Evolutionary conservation across 2,113 vertebrate genomes (phyloP), one percentile per base, ranked within the genome.

Genomic region (Hipposideros armiger): DNA sequence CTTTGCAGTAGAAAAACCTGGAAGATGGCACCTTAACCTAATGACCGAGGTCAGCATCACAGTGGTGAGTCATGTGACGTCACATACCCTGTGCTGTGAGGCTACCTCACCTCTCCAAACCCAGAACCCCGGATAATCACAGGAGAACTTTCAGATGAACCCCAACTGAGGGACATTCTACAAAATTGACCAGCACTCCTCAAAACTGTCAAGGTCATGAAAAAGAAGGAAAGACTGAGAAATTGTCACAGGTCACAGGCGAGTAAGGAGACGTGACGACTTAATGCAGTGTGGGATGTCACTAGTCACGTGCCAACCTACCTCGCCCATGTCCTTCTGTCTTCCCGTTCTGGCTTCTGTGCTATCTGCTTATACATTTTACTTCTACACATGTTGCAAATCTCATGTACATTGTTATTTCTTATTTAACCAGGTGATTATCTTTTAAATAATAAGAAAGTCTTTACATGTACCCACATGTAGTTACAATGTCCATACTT

Each of bases 391-490:
- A 2, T 11, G 28, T 42, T 42, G 22, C 11, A 54, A 54, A 67
- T 32, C 47, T 36, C 58, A 30, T 32, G 22, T 28, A 8, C 15
- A 11, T 66, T 50, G 56, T 50, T 40, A 40, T 11, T 89, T 52
- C 36, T 89, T 32, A 77, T 15, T 20, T 28, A 77, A 77, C 54
- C 73, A 52, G 24, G 28, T 28, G 72, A 52, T 19, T 14, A 9
- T 9, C 45, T 66, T 64, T 64, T 89, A 66, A 77, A 66, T 52
- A 66, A 40, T n/a, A 77, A 40, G 58, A 76, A 88, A 77, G 73
- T 78, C 36, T 67, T 36, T 26, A 52, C 24, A 20, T 52, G 47
- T 77, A 77, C 45, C 32, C 26, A 14, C 45, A 11, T 66, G 8
- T 42, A 50, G 60, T 40, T 58, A 70, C 14, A 19, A 45, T 32